phyloP scores from a whole-genome alignment of 2,888 invertebrate species.

The Stramonita haemastoma region DNA sequence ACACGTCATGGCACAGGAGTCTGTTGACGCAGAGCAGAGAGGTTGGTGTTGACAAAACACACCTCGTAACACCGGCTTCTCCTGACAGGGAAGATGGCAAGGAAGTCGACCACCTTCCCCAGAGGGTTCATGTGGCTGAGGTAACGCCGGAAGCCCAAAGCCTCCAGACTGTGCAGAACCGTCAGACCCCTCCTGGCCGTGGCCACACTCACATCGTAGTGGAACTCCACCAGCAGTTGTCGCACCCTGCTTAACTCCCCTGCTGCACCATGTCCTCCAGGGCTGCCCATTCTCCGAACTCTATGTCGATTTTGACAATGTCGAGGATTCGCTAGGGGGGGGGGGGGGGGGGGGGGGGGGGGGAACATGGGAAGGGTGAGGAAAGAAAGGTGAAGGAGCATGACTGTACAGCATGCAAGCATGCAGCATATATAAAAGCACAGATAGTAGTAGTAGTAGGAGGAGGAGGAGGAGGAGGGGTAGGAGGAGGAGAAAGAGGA shows the following conservation, averaged over 20 bases:
- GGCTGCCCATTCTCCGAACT: background rate
- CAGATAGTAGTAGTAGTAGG: background rate
- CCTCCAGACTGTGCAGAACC: background rate
- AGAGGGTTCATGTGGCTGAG: background rate
- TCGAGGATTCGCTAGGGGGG: background rate
- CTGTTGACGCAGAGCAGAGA: too few relatives aligned
- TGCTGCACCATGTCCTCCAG: background rate
- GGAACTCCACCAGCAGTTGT: background rate
- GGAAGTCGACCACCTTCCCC: background rate
- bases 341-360: background rate
- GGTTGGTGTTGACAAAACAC: background rate
- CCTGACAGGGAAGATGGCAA: background rate
- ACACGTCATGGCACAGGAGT: too few relatives aligned
- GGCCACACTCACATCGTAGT: too few relatives aligned
- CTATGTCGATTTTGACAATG: slow-evolving; percentile 6
- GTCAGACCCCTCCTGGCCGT: background rate
- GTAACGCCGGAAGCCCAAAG: background rate
- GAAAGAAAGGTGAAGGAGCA: too few relatives aligned
- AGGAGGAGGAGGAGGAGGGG: too few relatives aligned
- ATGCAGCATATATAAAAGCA: background rate
- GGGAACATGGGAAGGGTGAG: background rate
- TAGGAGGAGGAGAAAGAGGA: background rate
- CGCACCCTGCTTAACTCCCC: slow-evolving; percentile 1
- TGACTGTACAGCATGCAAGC: background rate
- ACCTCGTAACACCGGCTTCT: background rate